Evolutionary conservation across 2,888 invertebrate species (phyloP), one percentile per base, ranked within the genome.

Genomic region (Muscina levida): DNA sequence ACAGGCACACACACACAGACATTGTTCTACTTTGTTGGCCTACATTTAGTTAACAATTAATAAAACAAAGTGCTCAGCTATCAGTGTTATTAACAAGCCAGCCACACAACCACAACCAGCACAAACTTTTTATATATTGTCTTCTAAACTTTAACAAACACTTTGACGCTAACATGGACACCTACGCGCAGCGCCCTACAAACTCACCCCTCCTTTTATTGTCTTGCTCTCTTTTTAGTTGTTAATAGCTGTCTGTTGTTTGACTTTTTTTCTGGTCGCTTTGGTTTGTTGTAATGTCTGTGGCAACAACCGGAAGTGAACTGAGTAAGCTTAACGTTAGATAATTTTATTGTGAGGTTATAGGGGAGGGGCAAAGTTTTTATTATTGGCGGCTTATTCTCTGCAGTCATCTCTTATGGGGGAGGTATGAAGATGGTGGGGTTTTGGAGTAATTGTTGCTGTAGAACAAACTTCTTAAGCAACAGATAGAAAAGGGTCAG

Each of bases 271-370:
- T 6, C 24, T 53, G 22, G 22, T 13, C 15, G 48, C 15, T 4
- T 5, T 24, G 22, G 53, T 39, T 62, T 42, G 42, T 62, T 11
- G 10, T 1, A 39, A 53, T 42, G 76, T 68, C 72, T 68, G 31
- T 56, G 65, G 57, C 67, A 57, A 72, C 72, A 57, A 56, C 68
- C 76, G 79, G 76, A 70, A 72, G 53, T 51, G 11, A 68, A 79
- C 76, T 73, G 53, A 68, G 68, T 56, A 1, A 42, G 42, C 68
- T 42, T 42, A 24, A 56, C 42, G 13, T 42, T 22, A 51, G 68
- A 42, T 56, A 51, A 22, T n/a, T 8, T 17, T 17, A 48, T 48
- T 11, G 19, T 22, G 17, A 1, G 51, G 8, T 51, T 19, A 17
- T 10, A n/a, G n/a, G 51, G 51, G 8, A 19, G 51, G 51, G 11